Evolutionary conservation across 2,888 invertebrate species (phyloP), one percentile per base, ranked within the genome.

Genomic region (Ganaspis brasiliensis): DNA sequence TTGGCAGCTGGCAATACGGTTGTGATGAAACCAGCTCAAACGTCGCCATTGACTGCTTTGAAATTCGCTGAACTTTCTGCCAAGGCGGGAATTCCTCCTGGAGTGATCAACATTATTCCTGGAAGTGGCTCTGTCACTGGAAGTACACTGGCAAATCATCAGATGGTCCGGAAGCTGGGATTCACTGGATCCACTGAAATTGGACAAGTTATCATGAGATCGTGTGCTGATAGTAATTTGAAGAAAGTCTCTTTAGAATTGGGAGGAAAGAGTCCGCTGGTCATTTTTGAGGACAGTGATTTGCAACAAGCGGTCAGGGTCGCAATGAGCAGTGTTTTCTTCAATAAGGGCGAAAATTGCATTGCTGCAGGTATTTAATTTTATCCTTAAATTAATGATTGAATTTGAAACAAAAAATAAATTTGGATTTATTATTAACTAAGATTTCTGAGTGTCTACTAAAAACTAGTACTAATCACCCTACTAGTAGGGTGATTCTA

Each of bases 291-390:
- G 49, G 99, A 99, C 91, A 97, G 97, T 89, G 98, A 99, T 91
- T 90, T 99, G 73, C 98, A 98, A 85, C 97, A 97, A 88, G 98
- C 98, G 26, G 97, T 98, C 14, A 94, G 96, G 91, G 94, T 97
- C 91, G 98, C 97, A 0, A 97, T 98, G 96, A 95, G 96, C 73
- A 96, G 97, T 74, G 98, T 99, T 2, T 99, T 98, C 93, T 99
- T 99, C 93, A 99, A 99, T 92, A 99, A 99, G 90, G 99, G 99
- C 73, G 99, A 99, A 92, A 99, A 99, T 91, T 99, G 99, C 91
- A 99, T 99, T 83, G 98, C 99, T 0, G 99, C 98, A 2, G 98
- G 91, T 91, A 83, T 19, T 72, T 71, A 21, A 35, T 21, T 73
- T n/a, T 12, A 45, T 45, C 12, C 45, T 14, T 35, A 45, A 45